These are phyloP conservation scores for Muscina levida DNA, from an alignment of 2,888 invertebrate genomes.

Conservation along the genomic window DNA sequence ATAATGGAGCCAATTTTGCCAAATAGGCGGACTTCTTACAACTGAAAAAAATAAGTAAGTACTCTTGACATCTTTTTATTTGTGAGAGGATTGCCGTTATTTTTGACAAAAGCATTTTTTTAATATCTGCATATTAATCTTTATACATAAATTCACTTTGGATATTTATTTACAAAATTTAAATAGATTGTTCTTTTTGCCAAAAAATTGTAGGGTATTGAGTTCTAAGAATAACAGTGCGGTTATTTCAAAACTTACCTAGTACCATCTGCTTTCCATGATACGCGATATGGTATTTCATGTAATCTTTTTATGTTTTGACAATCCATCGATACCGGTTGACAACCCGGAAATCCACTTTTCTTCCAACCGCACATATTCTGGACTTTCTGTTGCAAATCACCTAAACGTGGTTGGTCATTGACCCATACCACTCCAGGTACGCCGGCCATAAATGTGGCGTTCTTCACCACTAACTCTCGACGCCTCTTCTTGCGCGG, in stretches of 20 bases:
- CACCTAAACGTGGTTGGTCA: constrained; percentile 82
- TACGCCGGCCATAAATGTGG: constrained; percentile 93
- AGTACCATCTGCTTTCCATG: constrained; percentile 99
- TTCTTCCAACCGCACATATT: constrained; percentile 89
- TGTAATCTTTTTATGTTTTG: constrained; percentile 88
- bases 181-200: too few species aligned
- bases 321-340: constrained; percentile 97
- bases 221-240: too few species aligned
- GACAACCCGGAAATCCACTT: constrained; percentile 95
- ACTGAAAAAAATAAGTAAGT: too few species aligned
- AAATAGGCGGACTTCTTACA: too few species aligned
- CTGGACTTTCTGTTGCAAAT: constrained; percentile 88
- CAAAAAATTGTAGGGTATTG: too few species aligned
- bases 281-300: constrained; percentile 94
- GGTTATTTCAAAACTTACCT: constrained; percentile 81
- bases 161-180: too few species aligned
- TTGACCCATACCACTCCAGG: constrained; percentile 87
- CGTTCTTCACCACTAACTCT: constrained; percentile 83
- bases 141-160: too few species aligned
- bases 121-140: too few species aligned
- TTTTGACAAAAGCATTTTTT: too few species aligned
- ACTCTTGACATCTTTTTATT: too few species aligned
- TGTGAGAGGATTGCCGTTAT: too few species aligned
- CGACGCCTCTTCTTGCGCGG: constrained; percentile 80
- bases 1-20: too few species aligned